Evolutionary conservation across 2,797 vertebrate genomes (phyloP).

Genomic region (Lagorchestes hirsutus): DNA sequence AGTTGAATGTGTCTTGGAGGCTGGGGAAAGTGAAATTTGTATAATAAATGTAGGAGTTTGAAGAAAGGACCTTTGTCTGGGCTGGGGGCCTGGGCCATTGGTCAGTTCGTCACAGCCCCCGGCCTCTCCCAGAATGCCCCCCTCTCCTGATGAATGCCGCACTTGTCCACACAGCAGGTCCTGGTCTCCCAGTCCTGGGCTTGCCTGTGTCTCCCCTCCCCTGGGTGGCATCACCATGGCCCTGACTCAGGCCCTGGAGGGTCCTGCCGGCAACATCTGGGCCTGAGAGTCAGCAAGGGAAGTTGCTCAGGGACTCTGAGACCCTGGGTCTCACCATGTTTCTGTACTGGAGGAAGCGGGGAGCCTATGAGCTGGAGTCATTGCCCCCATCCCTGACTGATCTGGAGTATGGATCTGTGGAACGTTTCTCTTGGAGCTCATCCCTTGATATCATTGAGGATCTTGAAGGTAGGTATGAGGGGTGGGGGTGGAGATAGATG

Average conservation of each 20-base stretch:
- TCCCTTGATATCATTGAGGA: slow-evolving; percentile 91
- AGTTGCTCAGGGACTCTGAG: background rate
- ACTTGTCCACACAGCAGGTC: slow-evolving; percentile 75
- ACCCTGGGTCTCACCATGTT: slow-evolving; percentile 88
- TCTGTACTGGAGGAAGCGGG: slow-evolving; percentile 95
- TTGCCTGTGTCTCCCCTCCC: slow-evolving; percentile 47
- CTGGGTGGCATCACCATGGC: slow-evolving; percentile 40
- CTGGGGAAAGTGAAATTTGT: slow-evolving; percentile 86
- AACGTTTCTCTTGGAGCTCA: slow-evolving; percentile 94
- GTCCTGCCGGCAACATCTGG: background rate
- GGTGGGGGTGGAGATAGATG: no score
- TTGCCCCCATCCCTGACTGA: slow-evolving; percentile 84
- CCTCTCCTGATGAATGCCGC: slow-evolving; percentile 89
- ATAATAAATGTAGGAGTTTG: slow-evolving; percentile 93
- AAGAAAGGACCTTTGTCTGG: slow-evolving; percentile 97
- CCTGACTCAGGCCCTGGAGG: background rate
- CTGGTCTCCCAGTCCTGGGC: slow-evolving; percentile 67
- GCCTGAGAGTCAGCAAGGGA: background rate
- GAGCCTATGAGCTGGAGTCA: slow-evolving; percentile 93
- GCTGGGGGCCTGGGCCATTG: slow-evolving; percentile 88
- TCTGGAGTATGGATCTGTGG: slow-evolving; percentile 81
- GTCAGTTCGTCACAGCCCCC: slow-evolving; percentile 85
- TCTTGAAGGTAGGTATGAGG: slow-evolving; percentile 89
- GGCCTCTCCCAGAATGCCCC: slow-evolving; percentile 89
- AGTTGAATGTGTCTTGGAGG: slow-evolving; percentile 83